A percentile compares a stretch with the other conserved stretches of the same genome.
These are phyloP conservation scores for Apotomis capreana DNA, from an alignment of 2,888 invertebrate genomes.

Conservation along the genomic window DNA sequence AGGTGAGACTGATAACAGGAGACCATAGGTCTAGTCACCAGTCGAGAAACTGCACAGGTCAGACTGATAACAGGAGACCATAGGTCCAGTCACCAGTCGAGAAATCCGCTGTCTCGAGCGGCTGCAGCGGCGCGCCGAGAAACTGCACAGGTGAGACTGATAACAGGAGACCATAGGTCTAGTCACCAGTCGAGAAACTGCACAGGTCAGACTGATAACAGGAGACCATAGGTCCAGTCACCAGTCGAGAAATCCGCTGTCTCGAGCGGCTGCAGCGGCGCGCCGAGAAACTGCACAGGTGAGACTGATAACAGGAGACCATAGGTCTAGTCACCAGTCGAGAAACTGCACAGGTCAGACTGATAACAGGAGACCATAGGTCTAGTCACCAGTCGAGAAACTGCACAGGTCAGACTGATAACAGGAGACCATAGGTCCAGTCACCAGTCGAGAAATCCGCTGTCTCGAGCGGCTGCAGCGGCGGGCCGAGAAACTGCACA, in stretches of 20 bases:
- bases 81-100: no score
- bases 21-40: no score
- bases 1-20: slow-evolving; percentile 62
- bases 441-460: no score
- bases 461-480: no score
- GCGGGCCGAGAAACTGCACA: slow-evolving; percentile 95
- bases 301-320: not conserved
- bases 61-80: not conserved
- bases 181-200: slow-evolving; percentile 96
- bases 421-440: no score
- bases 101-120: slow-evolving; percentile 96
- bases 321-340: no score
- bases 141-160: slow-evolving; percentile 86
- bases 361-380: no score
- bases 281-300: slow-evolving; percentile 94
- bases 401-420: slow-evolving; percentile 84
- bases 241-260: slow-evolving; percentile 95
- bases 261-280: slow-evolving; percentile 95
- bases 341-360: slow-evolving; percentile 90
- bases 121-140: slow-evolving; percentile 96
- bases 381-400: no score
- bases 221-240: no score
- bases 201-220: slow-evolving; percentile 76
- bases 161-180: no score
- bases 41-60: slow-evolving; percentile 93